These are phyloP conservation scores for Leptinotarsa juncta DNA, from an alignment of 2,888 invertebrate genomes.

Conservation along the genomic window DNA sequence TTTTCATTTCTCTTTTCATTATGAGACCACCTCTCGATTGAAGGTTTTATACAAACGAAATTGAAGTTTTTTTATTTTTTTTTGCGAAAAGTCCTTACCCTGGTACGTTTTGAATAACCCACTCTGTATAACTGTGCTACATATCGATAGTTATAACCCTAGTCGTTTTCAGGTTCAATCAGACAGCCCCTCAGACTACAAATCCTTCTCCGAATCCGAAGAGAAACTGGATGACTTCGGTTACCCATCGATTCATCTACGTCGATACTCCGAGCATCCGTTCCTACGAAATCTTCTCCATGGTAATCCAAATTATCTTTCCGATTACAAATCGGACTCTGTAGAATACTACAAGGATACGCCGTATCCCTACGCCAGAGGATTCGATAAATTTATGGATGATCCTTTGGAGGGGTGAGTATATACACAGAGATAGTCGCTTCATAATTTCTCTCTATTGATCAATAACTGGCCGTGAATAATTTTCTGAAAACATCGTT, in stretches of 20 bases:
- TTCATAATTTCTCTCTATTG: neutral
- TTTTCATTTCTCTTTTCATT: too few species aligned
- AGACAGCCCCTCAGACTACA: constrained; percentile 25
- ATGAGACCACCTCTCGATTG: too few species aligned
- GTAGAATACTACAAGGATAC: constrained; percentile 25
- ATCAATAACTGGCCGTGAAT: too few species aligned
- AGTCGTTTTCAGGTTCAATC: constrained; percentile 18
- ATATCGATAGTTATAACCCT: neutral
- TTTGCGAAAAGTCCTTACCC: too few species aligned
- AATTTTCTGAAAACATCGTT: neutral
- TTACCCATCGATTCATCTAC: constrained; percentile 25
- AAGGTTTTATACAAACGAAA: too few species aligned
- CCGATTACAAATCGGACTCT: constrained; percentile 22
- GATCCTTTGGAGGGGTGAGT: constrained; percentile 15
- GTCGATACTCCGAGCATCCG: constrained; percentile 32
- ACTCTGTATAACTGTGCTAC: neutral
- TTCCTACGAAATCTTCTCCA: constrained; percentile 32
- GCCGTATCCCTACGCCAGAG: constrained; percentile 32
- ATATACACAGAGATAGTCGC: neutral
- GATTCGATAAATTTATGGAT: constrained; percentile 32
- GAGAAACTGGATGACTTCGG: constrained; percentile 25
- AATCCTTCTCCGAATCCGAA: constrained; percentile 24
- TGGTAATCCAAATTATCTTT: constrained; percentile 24
- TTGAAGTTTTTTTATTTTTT: too few species aligned
- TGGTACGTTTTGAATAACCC: too few species aligned